Base-by-base conservation (phyloP, 2,797 vertebrate species). In the Crax fasciolata region DNA sequence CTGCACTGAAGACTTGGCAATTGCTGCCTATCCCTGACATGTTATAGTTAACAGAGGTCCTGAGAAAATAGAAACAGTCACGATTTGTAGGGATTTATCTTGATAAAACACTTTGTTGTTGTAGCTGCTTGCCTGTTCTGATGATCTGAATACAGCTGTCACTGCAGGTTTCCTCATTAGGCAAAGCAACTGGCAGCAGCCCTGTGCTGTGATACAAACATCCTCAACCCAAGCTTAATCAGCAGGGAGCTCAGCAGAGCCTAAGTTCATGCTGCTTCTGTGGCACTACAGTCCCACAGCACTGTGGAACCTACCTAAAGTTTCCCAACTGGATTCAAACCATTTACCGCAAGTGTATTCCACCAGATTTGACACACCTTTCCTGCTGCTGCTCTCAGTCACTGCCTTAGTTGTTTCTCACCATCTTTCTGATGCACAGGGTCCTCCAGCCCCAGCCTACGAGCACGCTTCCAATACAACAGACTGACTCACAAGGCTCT, bases 261-360 rank as follows among this genome's bases (percentile, higher is more conserved):
- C 41, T 58, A 23, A 57, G 75, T 14, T 46, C 51, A n/a, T 81
- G 51, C 11, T 21, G 17, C 6, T 59, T 9, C 17, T 61, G 41
- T 43, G 46, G 73, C 58, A 84, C 48, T 39, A 0, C 7, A 39
- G 39, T 71, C 58, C 43, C 76, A 86, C 38, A 72, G 87, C 62
- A n/a, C n/a, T 65, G 73, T 16, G 6, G 32, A 86, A 91, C 38
- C 32, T 82, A 71, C 54, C 62, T 39, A 57, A 77, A 67, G 41
- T 38, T 85, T 87, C 72, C 87, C 61, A 67, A 32, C 52, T 72
- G 82, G 72, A 77, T 83, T 66, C 73, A 77, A 91, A 84, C 12
- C 14, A 57, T 51, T 57, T 49, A 35, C 25, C 49, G 25, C 52
- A 59, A 85, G 54, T 11, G 24, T 13, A 52, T 11, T 49, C 49